Base-by-base conservation (phyloP, 2,113 vertebrate species). In the Colius striatus region DNA sequence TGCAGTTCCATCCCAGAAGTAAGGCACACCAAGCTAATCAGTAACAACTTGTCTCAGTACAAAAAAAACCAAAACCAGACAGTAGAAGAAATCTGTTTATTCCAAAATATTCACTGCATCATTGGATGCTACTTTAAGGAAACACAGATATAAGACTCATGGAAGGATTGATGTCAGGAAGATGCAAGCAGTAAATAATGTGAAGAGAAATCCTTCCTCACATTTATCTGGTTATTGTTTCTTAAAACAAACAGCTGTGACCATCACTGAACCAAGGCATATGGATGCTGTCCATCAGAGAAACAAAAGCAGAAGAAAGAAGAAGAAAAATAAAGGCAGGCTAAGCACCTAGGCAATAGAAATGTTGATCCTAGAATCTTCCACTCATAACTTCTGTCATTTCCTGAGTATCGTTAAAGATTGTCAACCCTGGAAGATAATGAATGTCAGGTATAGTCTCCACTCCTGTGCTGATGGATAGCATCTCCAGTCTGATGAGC, bases 401-500 rank as follows among this genome's bases (percentile, higher is more conserved):
- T 90, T 86, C 38, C 30, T 5, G 27, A 61, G 38, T 60, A 30
- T 85, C 27, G 2, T 89, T 88, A 91, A 92, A 92, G 78, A 93
- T 87, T 90, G 89, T 65, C 72, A 88, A 88, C 55, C 30, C 80
- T 84, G 72, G 83, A 94, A 97, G 91, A 65, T 63, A 92, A 94
- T 63, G 72, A 88, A 92, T 75, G 45, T 80, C 92, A 89, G 75
- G 50, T 77, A 57, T 32, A 91, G 47, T 58, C 81, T 91, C 90
- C 75, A 72, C 43, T 89, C 55, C 91, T 58, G 71, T 66, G 67
- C 55, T 95, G 75, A 92, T 55, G 68, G 81, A 53, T 70, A 80
- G 71, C 77, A 95, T 89, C 95, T 94, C 92, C 83, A 43, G 53
- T 15, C 18, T 61, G 95, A 96, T 92, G 94, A 97, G 83, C 85